Evolutionary conservation across 2,113 vertebrate genomes (phyloP).

Genomic region (Probosciger aterrimus): DNA sequence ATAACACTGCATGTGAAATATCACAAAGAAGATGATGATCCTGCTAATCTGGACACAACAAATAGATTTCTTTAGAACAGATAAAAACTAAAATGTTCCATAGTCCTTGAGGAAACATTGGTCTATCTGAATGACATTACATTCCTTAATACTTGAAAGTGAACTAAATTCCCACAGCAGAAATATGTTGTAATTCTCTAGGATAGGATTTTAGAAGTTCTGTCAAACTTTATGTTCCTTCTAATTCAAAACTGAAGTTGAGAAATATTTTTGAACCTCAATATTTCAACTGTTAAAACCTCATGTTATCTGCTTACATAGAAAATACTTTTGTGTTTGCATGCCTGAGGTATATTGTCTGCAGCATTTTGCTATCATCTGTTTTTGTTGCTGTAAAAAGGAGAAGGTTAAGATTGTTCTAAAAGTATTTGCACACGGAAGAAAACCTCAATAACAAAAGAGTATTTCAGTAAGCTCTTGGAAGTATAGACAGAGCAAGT

Average conservation of each 20-base stretch:
- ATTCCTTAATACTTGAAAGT: background rate
- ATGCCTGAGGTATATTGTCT: background rate
- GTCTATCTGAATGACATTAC: background rate
- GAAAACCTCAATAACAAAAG: background rate
- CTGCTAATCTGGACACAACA: background rate
- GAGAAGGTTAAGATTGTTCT: background rate
- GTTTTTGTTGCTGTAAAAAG: background rate
- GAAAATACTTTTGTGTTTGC: background rate
- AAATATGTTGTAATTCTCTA: background rate
- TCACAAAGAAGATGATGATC: background rate
- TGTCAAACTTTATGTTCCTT: background rate
- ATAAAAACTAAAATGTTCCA: background rate
- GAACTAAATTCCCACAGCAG: background rate
- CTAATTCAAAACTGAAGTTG: background rate
- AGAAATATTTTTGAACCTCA: background rate
- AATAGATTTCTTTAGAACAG: background rate
- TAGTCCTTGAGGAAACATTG: background rate
- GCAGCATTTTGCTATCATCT: background rate
- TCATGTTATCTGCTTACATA: background rate
- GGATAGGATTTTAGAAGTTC: background rate
- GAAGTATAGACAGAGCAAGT: background rate
- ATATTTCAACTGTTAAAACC: background rate
- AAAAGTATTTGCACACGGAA: background rate
- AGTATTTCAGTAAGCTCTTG: background rate
- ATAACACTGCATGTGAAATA: background rate